Base-by-base conservation (phyloP, 2,797 vertebrate species). In the Xyrichtys novacula region DNA sequence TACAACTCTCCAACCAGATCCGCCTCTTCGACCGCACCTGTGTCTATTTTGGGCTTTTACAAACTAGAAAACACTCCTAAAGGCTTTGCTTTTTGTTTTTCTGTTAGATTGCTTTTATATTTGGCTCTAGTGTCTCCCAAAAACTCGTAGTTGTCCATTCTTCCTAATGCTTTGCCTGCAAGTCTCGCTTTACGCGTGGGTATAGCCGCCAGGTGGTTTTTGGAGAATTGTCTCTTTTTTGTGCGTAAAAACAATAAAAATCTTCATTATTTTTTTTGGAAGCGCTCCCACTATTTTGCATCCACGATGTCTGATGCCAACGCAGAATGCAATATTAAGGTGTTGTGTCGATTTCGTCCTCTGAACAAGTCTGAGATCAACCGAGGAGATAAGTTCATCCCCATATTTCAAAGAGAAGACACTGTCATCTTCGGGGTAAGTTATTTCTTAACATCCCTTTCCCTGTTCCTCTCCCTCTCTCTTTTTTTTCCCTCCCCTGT, bases 241-340 rank as follows among this genome's bases (percentile, higher is more conserved):
- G 11, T 34, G 3, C 7, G 11, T 8, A 32, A 34, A 34, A 34
- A 11, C 14, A 6, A 34, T 11, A 12, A 34, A 54, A n/a, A 70
- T 40, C 76, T 25, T 72, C 26, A 74, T 62, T 43, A n/a, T 74
- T 11, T 76, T 78, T 71, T 78, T 73, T 81, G 73, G 80, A 71
- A 68, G 62, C 57, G 57, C 74, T 46, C 67, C 36, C 48, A 65
- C 60, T 63, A 1, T 65, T 65, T 55, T 36, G 16, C 64, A 17
- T 38, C 19, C 87, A 93, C 89, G 81, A 98, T 98, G 97, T 94
- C 95, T 83, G 96, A 97, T 83, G 89, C 92, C 52, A 93, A 92
- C 91, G 92, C 94, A 74, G 96, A 98, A 85, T 98, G 97, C 88
- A 98, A 96, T 90, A 98, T 98, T 87, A 98, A 97, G 93, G 97